Base-by-base conservation (phyloP, 2,888 invertebrate genomes). In the Emmelina monodactyla region DNA sequence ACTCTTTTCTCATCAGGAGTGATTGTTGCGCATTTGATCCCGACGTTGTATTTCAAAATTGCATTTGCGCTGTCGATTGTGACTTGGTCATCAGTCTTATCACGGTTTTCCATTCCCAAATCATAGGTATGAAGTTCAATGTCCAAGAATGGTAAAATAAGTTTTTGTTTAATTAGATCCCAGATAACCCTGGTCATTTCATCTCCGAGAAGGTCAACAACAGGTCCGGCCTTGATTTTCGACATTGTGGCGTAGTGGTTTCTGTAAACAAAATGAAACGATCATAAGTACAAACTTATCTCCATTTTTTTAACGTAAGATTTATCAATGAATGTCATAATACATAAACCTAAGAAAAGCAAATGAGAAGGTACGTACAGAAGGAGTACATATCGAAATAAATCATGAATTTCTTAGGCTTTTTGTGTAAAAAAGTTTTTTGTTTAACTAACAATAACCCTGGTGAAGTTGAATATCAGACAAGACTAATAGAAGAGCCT, bases 1-100 rank as follows among this genome's bases (percentile, higher is more conserved):
- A 98, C 96, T 61, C 98, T 84, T 22, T 92, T 91, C 68, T 98
- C 98, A 67, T 98, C 98, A 1, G 98, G 97, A 1, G 98, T 98
- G 45, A 98, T 99, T 2, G 98, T 94, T 14, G 98, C 98, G 78
- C 99, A 99, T 71, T 99, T 99, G 47, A 99, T 94, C 28, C 98
- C 99, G 33, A 99, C 98, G 71, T 95, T 97, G 82, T 96, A 97
- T 62, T 94, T 94, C 65, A 94, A 92, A 37, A 98, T 86, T 10
- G 98, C 98, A 66, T 97, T 89, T 5, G 98, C 98, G 67, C 97
- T 96, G 49, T 98, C 98, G 44, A 97, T 82, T 1, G 98, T 99
- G 2, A 99, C 96, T 73, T 95, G 88, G 62, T 99, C 98, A 39
- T 92, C 84, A 33, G 98, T 99, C 50, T 88, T 85, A 64, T 99